Evolutionary conservation across 2,797 vertebrate species (phyloP).

Genomic region (Microctenopoma steveboyesi): DNA sequence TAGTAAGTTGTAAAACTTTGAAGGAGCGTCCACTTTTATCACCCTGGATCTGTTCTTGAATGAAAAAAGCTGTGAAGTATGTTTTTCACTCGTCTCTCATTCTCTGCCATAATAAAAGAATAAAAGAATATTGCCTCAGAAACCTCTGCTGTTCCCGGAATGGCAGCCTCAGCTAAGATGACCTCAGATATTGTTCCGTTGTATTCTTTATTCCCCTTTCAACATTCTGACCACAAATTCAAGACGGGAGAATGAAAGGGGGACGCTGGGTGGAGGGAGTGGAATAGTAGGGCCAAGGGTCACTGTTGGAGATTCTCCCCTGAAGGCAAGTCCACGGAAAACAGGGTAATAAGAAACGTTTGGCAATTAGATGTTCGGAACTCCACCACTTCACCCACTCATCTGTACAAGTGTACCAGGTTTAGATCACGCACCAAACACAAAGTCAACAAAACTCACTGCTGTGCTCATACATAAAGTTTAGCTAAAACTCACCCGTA

Average conservation of each 20-base stretch:
- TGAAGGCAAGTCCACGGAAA: conserved; percentile 64
- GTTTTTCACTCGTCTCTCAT: conserved; percentile 65
- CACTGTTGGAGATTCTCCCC: conserved; percentile 63
- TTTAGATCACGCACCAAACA: conserved; percentile 19
- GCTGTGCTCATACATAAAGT: background rate
- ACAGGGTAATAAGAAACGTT: conserved; percentile 70
- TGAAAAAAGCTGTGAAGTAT: conserved; percentile 62
- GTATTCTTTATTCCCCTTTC: conserved; percentile 66
- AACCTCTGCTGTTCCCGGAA: conserved; percentile 55
- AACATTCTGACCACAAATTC: conserved; percentile 55
- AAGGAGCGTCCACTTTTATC: conserved; percentile 60
- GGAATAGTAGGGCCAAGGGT: conserved; percentile 54
- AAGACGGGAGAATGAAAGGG: conserved; percentile 24
- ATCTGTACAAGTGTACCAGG: conserved; percentile 9
- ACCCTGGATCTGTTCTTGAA: conserved; percentile 57
- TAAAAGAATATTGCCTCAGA: conserved; percentile 65
- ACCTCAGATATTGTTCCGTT: conserved; percentile 68
- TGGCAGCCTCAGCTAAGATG: conserved; percentile 55
- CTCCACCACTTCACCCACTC: conserved; percentile 14
- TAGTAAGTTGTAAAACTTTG: conserved; percentile 54
- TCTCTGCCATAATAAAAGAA: conserved; percentile 64
- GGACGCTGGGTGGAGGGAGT: conserved; percentile 9
- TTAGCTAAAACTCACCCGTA: background rate
- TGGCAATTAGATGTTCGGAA: conserved; percentile 61
- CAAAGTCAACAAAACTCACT: background rate